Conservation (phyloP, 2,797 vertebrate genomes). For the Ciconia nigra region DNA sequence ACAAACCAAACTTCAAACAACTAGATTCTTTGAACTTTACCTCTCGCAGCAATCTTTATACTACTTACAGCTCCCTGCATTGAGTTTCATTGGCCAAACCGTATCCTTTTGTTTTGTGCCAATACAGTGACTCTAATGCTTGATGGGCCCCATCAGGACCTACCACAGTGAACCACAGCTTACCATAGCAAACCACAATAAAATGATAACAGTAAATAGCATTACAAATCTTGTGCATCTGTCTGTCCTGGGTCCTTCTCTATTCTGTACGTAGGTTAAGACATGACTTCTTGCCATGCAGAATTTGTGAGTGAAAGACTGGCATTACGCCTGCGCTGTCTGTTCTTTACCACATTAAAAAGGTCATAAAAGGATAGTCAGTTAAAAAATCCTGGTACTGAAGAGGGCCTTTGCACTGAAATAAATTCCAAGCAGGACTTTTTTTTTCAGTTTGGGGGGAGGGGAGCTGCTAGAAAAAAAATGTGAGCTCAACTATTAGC, state of each 20-base stretch:
- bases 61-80: background rate
- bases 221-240: background rate
- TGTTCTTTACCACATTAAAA: background rate
- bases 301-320: background rate
- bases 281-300: background rate
- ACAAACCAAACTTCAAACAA: background rate
- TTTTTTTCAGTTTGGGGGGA: background rate
- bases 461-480: constrained; percentile 29
- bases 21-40: constrained; percentile 13
- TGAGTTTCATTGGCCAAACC: background rate
- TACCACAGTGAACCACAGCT: constrained; percentile 16
- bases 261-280: background rate
- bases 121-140: background rate
- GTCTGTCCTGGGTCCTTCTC: background rate
- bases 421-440: constrained; percentile 21
- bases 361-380: background rate
- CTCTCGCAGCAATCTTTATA: background rate
- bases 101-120: constrained; percentile 28
- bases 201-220: background rate
- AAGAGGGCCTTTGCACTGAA: background rate
- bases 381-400: constrained; percentile 7
- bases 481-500: constrained; percentile 61
- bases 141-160: constrained; percentile 1
- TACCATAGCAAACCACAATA: background rate
- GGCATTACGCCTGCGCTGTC: background rate